Conservation (phyloP, 2,888 invertebrate species). For the Eupithecia vulgata region DNA sequence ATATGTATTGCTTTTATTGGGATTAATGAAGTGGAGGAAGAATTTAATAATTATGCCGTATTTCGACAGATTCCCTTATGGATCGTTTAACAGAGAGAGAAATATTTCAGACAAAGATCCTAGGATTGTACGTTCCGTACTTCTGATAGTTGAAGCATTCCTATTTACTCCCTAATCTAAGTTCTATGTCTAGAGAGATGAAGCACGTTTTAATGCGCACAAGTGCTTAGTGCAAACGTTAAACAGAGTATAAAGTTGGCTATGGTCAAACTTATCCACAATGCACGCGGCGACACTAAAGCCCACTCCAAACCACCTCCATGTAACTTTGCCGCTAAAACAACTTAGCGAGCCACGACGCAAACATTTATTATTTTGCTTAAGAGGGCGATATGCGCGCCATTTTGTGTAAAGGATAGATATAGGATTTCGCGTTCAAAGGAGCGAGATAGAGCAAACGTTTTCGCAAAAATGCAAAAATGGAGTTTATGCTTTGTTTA, state of each 20-base stretch:
- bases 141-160: not conserved
- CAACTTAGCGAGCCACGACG: slow-evolving; percentile 57
- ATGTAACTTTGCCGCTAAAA: slow-evolving; percentile 69
- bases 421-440: no score
- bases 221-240: slow-evolving; percentile 50
- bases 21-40: no score
- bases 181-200: slow-evolving; percentile 32
- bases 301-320: slow-evolving; percentile 68
- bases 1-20: no score
- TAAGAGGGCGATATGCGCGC: no score
- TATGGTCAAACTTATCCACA: slow-evolving; percentile 70
- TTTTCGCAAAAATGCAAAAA: no score
- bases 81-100: not conserved
- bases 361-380: slow-evolving; percentile 61
- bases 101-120: no score
- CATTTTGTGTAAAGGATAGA: no score
- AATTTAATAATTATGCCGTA: no score
- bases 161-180: not conserved
- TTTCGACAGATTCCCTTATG: not conserved
- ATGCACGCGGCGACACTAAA: slow-evolving; percentile 73
- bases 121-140: no score
- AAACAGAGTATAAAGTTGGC: slow-evolving; percentile 70
- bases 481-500: no score
- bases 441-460: no score
- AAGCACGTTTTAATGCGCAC: slow-evolving; percentile 47